A percentile compares a stretch with the other conserved stretches of the same genome.
These are phyloP conservation scores for Mormyrops attenuatus DNA, from an alignment of 2,797 vertebrate genomes.

Conservation along the genomic window DNA sequence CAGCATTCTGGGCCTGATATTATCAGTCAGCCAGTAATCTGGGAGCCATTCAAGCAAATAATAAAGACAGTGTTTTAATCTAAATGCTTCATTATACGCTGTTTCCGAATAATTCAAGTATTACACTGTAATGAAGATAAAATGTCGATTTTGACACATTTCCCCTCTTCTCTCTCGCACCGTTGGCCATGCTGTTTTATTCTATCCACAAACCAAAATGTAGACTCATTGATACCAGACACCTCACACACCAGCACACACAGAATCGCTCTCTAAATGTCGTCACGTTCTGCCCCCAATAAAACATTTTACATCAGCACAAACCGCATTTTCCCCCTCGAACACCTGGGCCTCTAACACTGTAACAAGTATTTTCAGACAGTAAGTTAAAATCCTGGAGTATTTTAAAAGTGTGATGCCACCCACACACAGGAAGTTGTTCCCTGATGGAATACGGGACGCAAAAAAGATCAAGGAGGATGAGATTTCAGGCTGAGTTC, in stretches of 20 bases:
- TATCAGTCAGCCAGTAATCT: conserved; percentile 11
- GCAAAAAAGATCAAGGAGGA: background rate
- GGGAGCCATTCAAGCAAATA: conserved; percentile 17
- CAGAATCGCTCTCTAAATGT: background rate
- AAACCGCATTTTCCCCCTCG: background rate
- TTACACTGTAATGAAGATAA: background rate
- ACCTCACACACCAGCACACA: background rate
- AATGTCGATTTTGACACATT: conserved; percentile 6
- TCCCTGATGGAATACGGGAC: background rate
- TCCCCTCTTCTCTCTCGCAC: background rate
- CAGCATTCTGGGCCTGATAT: background rate
- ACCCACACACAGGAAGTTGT: background rate
- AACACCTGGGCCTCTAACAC: background rate
- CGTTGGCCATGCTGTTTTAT: background rate
- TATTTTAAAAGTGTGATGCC: background rate
- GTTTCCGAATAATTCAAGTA: conserved; percentile 10
- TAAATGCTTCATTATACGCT: background rate
- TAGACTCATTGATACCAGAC: background rate
- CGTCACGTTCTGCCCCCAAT: background rate
- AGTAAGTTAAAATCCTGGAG: background rate
- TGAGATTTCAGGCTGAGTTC: background rate
- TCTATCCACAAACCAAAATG: background rate
- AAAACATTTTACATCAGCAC: background rate
- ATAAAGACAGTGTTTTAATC: conserved; percentile 17
- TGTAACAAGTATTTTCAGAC: background rate